Percentiles rank a stretch among this genome's conserved stretches.
Conservation (phyloP, 2,113 vertebrate species). For the Lophotis ruficrista region DNA sequence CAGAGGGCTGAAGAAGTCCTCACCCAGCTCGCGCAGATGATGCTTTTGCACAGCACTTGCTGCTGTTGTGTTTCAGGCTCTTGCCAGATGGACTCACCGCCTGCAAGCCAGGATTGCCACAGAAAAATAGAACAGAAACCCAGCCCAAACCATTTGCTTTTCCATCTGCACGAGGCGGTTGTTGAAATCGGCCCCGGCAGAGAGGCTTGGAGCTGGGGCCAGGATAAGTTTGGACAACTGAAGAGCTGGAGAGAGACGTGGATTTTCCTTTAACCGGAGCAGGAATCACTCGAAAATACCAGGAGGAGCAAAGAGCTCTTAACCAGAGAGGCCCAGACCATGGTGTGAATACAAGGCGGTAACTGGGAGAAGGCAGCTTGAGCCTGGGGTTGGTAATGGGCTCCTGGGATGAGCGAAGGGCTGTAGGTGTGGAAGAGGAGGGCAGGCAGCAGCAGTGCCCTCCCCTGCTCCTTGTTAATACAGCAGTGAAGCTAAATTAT, state of each 20-base stretch:
- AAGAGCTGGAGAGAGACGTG: background rate
- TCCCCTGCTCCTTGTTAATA: background rate
- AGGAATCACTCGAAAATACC: background rate
- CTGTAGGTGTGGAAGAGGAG: background rate
- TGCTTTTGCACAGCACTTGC: background rate
- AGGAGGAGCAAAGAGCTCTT: background rate
- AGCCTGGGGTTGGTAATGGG: background rate
- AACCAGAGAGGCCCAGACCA: background rate
- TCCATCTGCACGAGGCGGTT: slow-evolving; percentile 30
- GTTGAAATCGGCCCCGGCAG: background rate
- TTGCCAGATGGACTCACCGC: slow-evolving; percentile 44
- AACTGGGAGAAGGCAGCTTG: background rate
- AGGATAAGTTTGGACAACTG: background rate
- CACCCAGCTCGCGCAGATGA: background rate
- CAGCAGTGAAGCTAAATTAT: background rate
- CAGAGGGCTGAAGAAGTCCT: background rate
- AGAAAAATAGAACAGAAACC: background rate
- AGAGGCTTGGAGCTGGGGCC: background rate
- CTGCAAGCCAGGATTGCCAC: background rate
- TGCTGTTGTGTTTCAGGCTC: background rate
- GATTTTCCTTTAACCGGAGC: background rate
- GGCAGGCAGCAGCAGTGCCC: background rate
- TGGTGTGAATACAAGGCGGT: background rate
- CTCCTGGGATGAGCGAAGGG: background rate
- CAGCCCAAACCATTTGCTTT: slow-evolving; percentile 35